A percentile compares a stretch with the other conserved stretches of the same genome.
These are phyloP conservation scores for Phthorimaea operculella DNA, from an alignment of 1,140 invertebrate species.

Conservation along the genomic window DNA sequence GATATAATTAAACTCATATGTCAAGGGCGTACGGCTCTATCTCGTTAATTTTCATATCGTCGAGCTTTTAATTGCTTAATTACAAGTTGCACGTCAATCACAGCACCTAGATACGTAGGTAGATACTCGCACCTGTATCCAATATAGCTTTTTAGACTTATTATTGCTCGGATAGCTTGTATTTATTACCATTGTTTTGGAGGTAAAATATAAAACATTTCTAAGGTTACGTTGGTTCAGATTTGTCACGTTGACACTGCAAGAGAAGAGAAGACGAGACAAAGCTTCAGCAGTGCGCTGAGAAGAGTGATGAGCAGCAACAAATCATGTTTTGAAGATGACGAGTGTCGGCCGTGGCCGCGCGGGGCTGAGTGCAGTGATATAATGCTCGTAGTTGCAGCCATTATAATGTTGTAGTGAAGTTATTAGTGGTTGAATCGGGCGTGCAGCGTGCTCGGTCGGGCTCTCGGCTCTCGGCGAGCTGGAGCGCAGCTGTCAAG, in stretches of 20 bases:
- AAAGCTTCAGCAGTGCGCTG: not conserved
- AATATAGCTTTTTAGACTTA: no score
- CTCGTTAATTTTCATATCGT: not conserved
- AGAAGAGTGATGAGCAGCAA: slow-evolving; percentile 36
- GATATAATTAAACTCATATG: not conserved
- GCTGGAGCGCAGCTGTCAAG: slow-evolving; percentile 58
- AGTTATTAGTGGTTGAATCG: slow-evolving; percentile 62
- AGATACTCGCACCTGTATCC: no score
- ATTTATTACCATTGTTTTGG: not conserved
- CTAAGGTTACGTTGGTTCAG: not conserved
- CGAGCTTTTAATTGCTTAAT: not conserved
- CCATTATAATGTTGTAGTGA: slow-evolving; percentile 60
- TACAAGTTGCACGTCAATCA: not conserved
- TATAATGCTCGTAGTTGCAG: slow-evolving; percentile 43
- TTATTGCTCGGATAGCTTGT: no score
- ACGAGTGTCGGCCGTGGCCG: slow-evolving; percentile 9
- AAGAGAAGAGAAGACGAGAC: not conserved
- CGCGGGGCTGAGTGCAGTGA: slow-evolving; percentile 8
- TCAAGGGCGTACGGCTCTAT: not conserved
- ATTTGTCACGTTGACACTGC: not conserved
- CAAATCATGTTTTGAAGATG: slow-evolving; percentile 43
- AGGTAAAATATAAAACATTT: not conserved
- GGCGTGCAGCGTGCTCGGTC: slow-evolving; percentile 33
- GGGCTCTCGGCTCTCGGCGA: slow-evolving; percentile 25
- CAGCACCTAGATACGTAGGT: not conserved